Conservation (phyloP, 2,888 invertebrate species). For the Epinotia ramella region DNA sequence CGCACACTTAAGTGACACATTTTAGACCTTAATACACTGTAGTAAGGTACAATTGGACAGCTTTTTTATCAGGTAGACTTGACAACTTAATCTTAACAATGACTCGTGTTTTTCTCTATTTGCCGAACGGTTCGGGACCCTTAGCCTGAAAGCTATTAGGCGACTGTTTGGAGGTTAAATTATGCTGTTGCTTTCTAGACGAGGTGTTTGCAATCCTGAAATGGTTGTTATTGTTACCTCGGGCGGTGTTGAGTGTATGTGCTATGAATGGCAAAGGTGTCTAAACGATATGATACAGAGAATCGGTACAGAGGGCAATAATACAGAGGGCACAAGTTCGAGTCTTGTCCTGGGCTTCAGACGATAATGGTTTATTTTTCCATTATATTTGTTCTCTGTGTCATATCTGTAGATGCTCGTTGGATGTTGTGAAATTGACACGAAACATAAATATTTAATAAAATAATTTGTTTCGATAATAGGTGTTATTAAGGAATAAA, state of each 20-base stretch:
- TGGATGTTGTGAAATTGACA: too few species aligned
- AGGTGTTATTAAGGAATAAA: too few species aligned
- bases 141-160: not conserved
- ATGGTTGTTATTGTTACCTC: not conserved
- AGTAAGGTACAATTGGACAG: not conserved
- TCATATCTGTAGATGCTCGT: too few species aligned
- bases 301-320: too few species aligned
- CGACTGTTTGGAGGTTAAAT: not conserved
- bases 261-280: too few species aligned
- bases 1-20: not conserved
- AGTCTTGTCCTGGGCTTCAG: too few species aligned
- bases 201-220: not conserved
- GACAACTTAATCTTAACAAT: constrained; percentile 29
- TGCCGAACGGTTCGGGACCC: constrained; percentile 2
- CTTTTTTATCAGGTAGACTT: not conserved
- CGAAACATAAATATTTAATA: too few species aligned
- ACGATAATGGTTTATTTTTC: too few species aligned
- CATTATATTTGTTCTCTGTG: too few species aligned
- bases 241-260: not conserved
- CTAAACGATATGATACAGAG: too few species aligned
- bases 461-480: too few species aligned
- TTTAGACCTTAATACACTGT: constrained; percentile 6
- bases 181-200: not conserved
- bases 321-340: too few species aligned
- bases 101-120: constrained; percentile 27